These are phyloP conservation scores for Crotalus viridis DNA, from an alignment of 2,113 vertebrate genomes.

Conservation along the genomic window DNA sequence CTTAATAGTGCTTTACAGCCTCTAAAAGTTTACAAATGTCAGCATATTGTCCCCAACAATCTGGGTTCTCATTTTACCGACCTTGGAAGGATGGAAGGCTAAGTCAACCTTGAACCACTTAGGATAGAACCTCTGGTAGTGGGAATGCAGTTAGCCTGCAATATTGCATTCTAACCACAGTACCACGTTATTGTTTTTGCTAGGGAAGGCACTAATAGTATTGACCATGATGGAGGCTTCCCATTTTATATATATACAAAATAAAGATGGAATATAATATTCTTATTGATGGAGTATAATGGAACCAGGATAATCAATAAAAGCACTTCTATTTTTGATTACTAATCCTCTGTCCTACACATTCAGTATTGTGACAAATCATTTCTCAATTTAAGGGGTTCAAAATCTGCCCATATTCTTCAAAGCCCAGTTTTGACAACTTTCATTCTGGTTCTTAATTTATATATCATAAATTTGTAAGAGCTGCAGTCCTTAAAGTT, in stretches of 20 bases:
- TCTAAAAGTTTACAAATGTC: too few relatives aligned
- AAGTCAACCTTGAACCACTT: too few relatives aligned
- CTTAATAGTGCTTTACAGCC: too few relatives aligned
- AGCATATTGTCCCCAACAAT: too few relatives aligned
- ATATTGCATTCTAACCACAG: too few relatives aligned
- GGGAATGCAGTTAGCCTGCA: too few relatives aligned
- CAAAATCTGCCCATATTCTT: neutral
- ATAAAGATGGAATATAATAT: neutral
- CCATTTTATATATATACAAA: neutral
- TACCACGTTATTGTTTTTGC: neutral
- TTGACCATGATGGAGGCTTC: neutral
- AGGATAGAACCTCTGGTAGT: too few relatives aligned
- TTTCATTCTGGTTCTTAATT: neutral
- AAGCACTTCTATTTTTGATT: neutral
- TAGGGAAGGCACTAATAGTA: neutral
- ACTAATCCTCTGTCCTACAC: too few relatives aligned
- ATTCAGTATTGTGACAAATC: neutral
- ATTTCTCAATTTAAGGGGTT: neutral
- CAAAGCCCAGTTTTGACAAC: neutral
- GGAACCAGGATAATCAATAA: neutral
- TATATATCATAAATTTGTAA: neutral
- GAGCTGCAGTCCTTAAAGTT: neutral
- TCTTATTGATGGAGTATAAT: neutral
- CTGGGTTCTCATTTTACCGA: too few relatives aligned
- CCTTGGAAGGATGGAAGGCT: too few relatives aligned